A percentile compares a stretch with the other conserved stretches of the same genome.
Evolutionary conservation across 2,888 invertebrate genomes (phyloP).

Genomic region (Xanthia icteritia): DNA sequence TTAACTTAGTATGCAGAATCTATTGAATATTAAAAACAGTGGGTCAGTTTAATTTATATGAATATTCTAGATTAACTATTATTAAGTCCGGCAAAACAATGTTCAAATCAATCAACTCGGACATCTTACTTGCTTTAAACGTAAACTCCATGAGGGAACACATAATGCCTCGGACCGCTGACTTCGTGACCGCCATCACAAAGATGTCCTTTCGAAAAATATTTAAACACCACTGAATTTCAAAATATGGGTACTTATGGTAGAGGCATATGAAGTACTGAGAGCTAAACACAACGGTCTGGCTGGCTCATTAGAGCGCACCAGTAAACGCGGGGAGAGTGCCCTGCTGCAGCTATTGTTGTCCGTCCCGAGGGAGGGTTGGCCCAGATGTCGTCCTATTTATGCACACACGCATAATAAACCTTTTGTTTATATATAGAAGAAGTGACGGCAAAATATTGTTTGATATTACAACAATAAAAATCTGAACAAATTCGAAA

Average conservation of each 20-base stretch:
- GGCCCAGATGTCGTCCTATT: slow-evolving; percentile 82
- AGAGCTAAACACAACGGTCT: slow-evolving; percentile 76
- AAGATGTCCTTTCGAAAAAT: slow-evolving; percentile 43
- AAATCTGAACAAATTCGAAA: slow-evolving; percentile 13
- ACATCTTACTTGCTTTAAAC: slow-evolving; percentile 88
- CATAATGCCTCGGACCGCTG: slow-evolving; percentile 87
- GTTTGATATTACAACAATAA: slow-evolving; percentile 37
- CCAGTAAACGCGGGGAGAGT: slow-evolving; percentile 85
- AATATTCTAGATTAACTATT: not conserved
- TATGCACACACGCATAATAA: slow-evolving; percentile 81
- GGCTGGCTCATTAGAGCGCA: slow-evolving; percentile 88
- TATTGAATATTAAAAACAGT: slow-evolving; percentile 11
- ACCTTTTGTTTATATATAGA: slow-evolving; percentile 61
- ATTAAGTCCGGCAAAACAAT: slow-evolving; percentile 8
- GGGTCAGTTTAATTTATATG: not conserved
- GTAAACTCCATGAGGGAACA: slow-evolving; percentile 89
- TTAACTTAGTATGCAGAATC: slow-evolving; percentile 15
- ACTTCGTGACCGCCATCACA: slow-evolving; percentile 85
- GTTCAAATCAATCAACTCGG: slow-evolving; percentile 33
- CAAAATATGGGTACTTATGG: slow-evolving; percentile 72
- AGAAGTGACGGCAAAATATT: slow-evolving; percentile 59
- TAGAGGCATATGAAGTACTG: slow-evolving; percentile 81
- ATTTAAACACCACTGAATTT: slow-evolving; percentile 56
- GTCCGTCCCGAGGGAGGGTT: slow-evolving; percentile 85
- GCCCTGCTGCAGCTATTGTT: slow-evolving; percentile 87